These are phyloP conservation scores for Carapus acus DNA, from an alignment of 2,797 vertebrate species.

Conservation along the genomic window DNA sequence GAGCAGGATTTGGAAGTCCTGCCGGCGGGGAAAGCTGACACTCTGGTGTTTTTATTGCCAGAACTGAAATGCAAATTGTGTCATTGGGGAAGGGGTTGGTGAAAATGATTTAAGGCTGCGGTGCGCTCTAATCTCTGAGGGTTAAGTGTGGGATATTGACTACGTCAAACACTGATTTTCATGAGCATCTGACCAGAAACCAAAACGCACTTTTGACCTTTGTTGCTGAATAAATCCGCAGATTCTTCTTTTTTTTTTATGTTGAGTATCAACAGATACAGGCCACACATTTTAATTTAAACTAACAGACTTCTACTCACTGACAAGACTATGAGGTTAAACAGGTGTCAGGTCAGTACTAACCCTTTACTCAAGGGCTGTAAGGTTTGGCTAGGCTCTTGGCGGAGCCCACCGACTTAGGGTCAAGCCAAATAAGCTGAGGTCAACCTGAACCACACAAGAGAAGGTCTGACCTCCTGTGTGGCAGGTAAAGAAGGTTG, in stretches of 20 bases:
- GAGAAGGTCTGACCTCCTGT: slow-evolving; percentile 37
- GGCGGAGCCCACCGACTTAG: slow-evolving; percentile 41
- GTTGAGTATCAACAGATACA: too few relatives aligned
- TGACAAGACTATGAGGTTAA: slow-evolving; percentile 8
- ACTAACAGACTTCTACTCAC: slow-evolving; percentile 1
- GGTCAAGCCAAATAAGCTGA: slow-evolving; percentile 46
- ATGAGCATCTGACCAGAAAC: slow-evolving; percentile 1
- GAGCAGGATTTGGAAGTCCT: slow-evolving; percentile 25
- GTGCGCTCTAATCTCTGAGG: slow-evolving; percentile 7
- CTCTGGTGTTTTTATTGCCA: slow-evolving; percentile 29
- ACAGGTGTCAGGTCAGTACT: slow-evolving; percentile 18
- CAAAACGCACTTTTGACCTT: slow-evolving; percentile 1
- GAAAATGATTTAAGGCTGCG: slow-evolving; percentile 31
- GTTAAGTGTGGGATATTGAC: slow-evolving; percentile 1
- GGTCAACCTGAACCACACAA: slow-evolving; percentile 39
- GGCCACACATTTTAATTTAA: too few relatives aligned
- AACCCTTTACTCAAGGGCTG: slow-evolving; percentile 38
- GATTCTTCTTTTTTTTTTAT: too few relatives aligned
- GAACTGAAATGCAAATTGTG: slow-evolving; percentile 29
- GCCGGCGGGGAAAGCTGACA: slow-evolving; percentile 35
- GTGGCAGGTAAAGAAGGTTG: slow-evolving; percentile 24
- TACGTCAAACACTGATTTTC: slow-evolving; percentile 19
- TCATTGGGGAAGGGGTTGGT: slow-evolving; percentile 13
- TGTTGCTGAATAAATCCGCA: slow-evolving; percentile 4
- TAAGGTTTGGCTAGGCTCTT: slow-evolving; percentile 44